Base-by-base conservation (phyloP, 2,888 invertebrate species). In the Drosophila merina region DNA sequence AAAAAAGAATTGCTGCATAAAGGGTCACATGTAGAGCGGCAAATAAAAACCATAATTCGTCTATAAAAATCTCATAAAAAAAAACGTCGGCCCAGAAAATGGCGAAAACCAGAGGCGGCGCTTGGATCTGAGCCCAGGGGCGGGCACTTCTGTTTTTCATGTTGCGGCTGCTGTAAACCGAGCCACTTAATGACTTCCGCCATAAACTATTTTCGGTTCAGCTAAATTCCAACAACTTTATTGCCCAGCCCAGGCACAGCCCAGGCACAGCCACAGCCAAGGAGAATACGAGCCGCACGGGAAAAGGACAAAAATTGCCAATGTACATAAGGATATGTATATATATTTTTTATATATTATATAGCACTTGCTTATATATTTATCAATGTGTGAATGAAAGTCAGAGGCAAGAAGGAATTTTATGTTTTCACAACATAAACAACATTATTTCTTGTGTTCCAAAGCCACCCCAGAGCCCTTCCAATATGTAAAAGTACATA, bases 221-320 rank as follows among this genome's bases (percentile, higher is more conserved):
- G 82, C 86, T 82, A 84, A 85, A 85, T 86, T 86, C 86, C 84
- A 86, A 85, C 84, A 82, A 86, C 86, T 85, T 85, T 85, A 85
- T 86, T 84, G 86, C 84, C 78, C 68, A 48, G 60, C 57, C 57
- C 64, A 62, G 59, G 42, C 42, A 9, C 70, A 72, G 67, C 70
- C 71, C 64, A 62, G 59, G 42, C 42, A 9, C 70, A 72, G 67
- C 70, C 71, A 78, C 30, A 62, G 47, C 42, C 38, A 45, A 26
- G 44, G 55, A 58, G 44, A 51, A 14, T 48, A 60, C 60, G 50
- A 69, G 48, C 48, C 55, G 66, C 74, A 68, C 59, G 74, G 74
- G 73, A 68, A 60, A 76, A 71, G 78, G 82, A 83, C 82, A 82
- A 82, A 82, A 82, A 82, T 82, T 78, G 77, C 70, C 76, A 80